A percentile compares a stretch with the other conserved stretches of the same genome.
These are phyloP conservation scores for Ctenicera cuprea DNA, from an alignment of 2,888 invertebrate species.

Conservation along the genomic window DNA sequence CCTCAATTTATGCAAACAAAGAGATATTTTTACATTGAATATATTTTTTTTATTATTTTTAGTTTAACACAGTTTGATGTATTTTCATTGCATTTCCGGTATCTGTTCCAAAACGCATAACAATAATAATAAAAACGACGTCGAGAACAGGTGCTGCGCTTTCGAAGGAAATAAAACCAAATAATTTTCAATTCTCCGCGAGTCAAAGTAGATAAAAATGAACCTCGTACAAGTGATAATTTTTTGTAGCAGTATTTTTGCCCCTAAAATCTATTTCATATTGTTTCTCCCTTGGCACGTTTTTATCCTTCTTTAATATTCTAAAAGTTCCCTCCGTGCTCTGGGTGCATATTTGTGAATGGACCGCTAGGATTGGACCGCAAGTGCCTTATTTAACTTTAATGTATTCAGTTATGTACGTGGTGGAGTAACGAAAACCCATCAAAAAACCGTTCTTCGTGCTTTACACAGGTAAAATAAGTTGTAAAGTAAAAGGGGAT, in stretches of 20 bases:
- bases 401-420: constrained; percentile 59
- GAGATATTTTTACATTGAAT: too few relatives aligned
- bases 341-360: constrained; percentile 57
- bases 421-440: constrained; percentile 55
- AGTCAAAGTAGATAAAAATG: constrained; percentile 47
- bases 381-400: constrained; percentile 59
- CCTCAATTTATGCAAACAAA: too few relatives aligned
- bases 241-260: constrained; percentile 48
- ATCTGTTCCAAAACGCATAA: background rate
- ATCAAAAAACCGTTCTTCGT: constrained; percentile 52
- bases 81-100: too few relatives aligned
- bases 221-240: constrained; percentile 48
- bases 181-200: constrained; percentile 31
- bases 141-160: constrained; percentile 25
- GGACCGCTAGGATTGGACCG: constrained; percentile 57
- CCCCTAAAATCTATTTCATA: constrained; percentile 58
- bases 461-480: constrained; percentile 55
- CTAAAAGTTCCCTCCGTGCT: constrained; percentile 54
- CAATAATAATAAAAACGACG: constrained; percentile 31
- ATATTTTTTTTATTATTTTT: too few relatives aligned
- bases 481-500: constrained; percentile 55
- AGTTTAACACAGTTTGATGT: too few relatives aligned
- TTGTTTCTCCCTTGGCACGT: constrained; percentile 60
- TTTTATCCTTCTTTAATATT: constrained; percentile 60
- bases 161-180: constrained; percentile 39